Conservation (phyloP, 2,888 invertebrate genomes). For the Gymnosoma rotundatum region DNA sequence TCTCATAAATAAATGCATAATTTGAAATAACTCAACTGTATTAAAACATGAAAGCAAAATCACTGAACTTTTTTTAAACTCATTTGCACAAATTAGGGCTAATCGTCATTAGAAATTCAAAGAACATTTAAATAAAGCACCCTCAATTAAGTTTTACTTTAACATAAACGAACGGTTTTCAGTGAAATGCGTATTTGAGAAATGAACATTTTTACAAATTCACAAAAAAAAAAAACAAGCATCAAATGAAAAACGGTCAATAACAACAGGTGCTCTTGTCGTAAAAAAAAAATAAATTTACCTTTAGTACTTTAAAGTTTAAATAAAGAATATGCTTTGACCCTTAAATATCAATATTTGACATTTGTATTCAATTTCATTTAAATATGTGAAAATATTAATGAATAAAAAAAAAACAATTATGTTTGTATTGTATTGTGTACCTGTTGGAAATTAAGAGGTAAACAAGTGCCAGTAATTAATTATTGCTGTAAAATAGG, state of each 20-base stretch:
- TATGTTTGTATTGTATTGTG: not conserved
- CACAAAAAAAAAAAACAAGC: not conserved
- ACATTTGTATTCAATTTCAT: slow-evolving; percentile 73
- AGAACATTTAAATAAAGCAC: slow-evolving; percentile 23
- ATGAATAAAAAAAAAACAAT: slow-evolving; percentile 18
- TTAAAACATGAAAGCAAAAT: slow-evolving; percentile 6
- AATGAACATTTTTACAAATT: not conserved
- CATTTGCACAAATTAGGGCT: slow-evolving; percentile 43
- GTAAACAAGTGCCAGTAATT: not conserved
- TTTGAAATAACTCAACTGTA: not conserved
- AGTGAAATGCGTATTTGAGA: slow-evolving; percentile 6
- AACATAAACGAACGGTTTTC: not conserved
- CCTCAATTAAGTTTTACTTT: slow-evolving; percentile 47
- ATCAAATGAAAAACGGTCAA: slow-evolving; percentile 34
- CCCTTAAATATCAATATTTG: slow-evolving; percentile 73
- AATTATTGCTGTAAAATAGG: too few species aligned
- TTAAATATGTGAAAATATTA: slow-evolving; percentile 51
- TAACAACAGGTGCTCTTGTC: slow-evolving; percentile 45
- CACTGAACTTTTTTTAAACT: not conserved
- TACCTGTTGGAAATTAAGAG: slow-evolving; percentile 19
- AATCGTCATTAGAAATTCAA: not conserved
- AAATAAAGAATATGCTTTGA: slow-evolving; percentile 65
- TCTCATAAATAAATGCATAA: not conserved
- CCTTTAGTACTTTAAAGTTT: slow-evolving; percentile 17
- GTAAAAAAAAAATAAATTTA: not conserved